These are phyloP conservation scores for Colistium nudipinnis DNA, from an alignment of 2,113 vertebrate genomes.

Conservation along the genomic window DNA sequence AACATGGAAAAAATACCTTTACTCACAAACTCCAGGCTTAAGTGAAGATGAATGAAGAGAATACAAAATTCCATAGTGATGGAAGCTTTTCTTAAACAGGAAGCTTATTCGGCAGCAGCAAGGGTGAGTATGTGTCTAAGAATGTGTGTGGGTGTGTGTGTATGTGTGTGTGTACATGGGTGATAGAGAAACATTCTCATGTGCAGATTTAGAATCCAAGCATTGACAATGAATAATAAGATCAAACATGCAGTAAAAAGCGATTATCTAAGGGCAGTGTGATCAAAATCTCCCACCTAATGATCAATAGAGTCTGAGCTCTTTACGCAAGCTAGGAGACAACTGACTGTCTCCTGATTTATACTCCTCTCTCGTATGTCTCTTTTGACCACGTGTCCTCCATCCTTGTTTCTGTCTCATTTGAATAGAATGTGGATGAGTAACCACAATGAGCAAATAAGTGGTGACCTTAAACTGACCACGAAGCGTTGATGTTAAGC, in stretches of 20 bases:
- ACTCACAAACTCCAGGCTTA: constrained; percentile 50
- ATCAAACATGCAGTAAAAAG: constrained; percentile 53
- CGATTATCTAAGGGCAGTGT: constrained; percentile 54
- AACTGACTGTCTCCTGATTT: constrained; percentile 40
- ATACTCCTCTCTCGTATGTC: constrained; percentile 16
- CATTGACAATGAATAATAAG: constrained; percentile 56
- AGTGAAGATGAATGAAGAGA: constrained; percentile 52
- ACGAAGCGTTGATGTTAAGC: neutral
- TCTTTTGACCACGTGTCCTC: neutral
- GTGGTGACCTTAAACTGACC: constrained; percentile 1
- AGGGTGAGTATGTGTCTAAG: neutral
- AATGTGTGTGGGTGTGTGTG: neutral
- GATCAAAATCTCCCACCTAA: constrained; percentile 51
- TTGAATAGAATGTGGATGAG: constrained; percentile 16
- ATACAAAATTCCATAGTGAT: constrained; percentile 44
- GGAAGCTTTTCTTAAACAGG: constrained; percentile 44
- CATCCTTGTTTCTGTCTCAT: constrained; percentile 9
- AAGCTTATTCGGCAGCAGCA: constrained; percentile 4
- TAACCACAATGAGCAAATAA: constrained; percentile 17
- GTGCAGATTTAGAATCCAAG: constrained; percentile 21
- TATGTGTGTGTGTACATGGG: neutral
- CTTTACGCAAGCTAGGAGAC: constrained; percentile 39
- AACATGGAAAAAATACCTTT: constrained; percentile 66
- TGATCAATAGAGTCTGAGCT: constrained; percentile 59
- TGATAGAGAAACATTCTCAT: neutral